Evolutionary conservation across 1,140 invertebrate species (phyloP).

Genomic region (Cyrtorhinus lividipennis): DNA sequence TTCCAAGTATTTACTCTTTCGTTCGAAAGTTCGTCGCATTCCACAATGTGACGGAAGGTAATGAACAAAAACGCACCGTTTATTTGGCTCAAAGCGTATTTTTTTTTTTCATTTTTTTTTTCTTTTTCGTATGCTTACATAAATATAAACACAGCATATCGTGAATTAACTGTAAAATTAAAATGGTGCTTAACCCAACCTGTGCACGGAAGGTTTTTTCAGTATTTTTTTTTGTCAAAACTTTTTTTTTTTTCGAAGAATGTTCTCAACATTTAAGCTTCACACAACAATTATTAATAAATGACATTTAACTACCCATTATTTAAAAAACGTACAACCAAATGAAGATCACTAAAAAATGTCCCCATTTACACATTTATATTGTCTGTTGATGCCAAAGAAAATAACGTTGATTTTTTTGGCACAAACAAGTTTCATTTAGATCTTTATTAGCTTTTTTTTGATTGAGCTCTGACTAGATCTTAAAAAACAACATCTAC

Average conservation of each 20-base stretch:
- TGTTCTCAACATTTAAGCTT: conserved; percentile 5
- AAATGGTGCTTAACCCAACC: conserved; percentile 6
- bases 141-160: conserved; percentile 6
- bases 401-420: not conserved
- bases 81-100: not conserved
- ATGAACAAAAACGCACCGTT: not conserved
- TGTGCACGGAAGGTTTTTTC: conserved; percentile 2
- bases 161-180: not conserved
- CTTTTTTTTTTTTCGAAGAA: not conserved
- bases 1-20: no score
- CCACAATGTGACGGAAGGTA: no score
- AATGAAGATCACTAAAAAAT: not conserved
- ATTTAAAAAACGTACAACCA: not conserved
- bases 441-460: conserved; percentile 7
- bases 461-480: conserved; percentile 9
- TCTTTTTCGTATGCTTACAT: not conserved
- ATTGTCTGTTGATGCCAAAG: conserved; percentile 7
- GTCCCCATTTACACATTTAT: not conserved
- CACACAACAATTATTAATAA: conserved; percentile 5
- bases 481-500: not conserved
- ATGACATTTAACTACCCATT: conserved; percentile 3
- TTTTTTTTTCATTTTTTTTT: not conserved
- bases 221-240: not conserved
- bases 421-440: conserved; percentile 9
- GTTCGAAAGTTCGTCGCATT: no score